Base-by-base conservation (phyloP, 1,140 invertebrate species). In the Drosophila obscura region DNA sequence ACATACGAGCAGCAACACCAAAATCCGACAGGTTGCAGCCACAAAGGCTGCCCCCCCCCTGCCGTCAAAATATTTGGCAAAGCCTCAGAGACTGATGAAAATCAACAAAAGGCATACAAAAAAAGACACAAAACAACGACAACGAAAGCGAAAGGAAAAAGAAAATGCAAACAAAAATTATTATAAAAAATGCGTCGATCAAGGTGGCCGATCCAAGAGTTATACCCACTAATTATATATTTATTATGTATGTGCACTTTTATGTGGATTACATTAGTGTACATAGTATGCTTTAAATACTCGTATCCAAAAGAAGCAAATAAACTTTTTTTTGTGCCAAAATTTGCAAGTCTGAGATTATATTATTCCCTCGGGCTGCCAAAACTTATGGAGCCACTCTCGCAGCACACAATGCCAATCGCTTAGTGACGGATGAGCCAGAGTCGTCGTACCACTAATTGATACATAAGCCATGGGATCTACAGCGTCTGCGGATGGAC, bases 401-500 rank as follows among this genome's bases (percentile, higher is more conserved):
- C 66, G 68, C 68, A 16, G 28, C 46, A 11, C 16, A 6, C 16
- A 46, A 46, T 28, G 7, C 19, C 9, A 11, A 19, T 19, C 19
- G 19, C 19, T 16, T 19, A 60, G 24, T 72, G 68, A 72, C 67
- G 67, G 68, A 73, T 73, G 69, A 35, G 16, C 35, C 58, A 28
- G 68, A 73, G 67, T 72, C 67, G 57, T 72, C 67, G 45, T 43
- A 44, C 66, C 49, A 62, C 68, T 73, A 73, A 73, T 73, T 73
- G 69, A 73, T 73, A 73, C 68, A 73, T 73, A 73, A 73, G 51
- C 55, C 73, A 48, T 39, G 35, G 22, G 22, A 24, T 24, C 50
- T 35, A 50, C 49, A 28, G 28, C 46, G 31, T 55, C 77, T 58
- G 16, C 60, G 26, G 22, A 11, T 11, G 3, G 35, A 39, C 57